These are phyloP conservation scores for Temnothorax ravouxi DNA, from an alignment of 2,888 invertebrate species.

Conservation along the genomic window DNA sequence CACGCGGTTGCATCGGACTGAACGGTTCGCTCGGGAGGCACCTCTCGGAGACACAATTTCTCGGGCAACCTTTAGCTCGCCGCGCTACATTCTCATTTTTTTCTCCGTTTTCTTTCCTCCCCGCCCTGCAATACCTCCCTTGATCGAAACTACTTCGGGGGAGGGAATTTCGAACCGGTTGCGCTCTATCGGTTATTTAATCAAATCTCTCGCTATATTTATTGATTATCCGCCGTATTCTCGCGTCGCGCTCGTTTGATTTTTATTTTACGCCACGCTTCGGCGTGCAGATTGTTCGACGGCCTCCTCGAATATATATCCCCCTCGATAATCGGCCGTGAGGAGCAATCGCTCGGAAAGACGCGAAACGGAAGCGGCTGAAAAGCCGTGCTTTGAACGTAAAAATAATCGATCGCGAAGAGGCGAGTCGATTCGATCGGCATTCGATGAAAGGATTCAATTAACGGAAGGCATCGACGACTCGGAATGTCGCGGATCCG, in stretches of 20 bases:
- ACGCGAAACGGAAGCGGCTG: background rate
- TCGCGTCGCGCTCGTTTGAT: background rate
- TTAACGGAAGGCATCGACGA: constrained; percentile 2
- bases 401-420: constrained; percentile 5
- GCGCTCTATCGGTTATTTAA: constrained; percentile 39
- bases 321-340: background rate
- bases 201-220: constrained; percentile 27
- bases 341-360: constrained; percentile 14
- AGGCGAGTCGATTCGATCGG: background rate
- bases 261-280: constrained; percentile 16
- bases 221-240: constrained; percentile 3
- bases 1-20: constrained; percentile 75
- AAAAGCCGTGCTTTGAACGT: background rate
- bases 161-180: constrained; percentile 15
- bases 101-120: background rate
- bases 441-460: background rate
- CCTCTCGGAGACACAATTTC: constrained; percentile 38
- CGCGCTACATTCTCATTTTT: constrained; percentile 33
- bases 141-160: background rate
- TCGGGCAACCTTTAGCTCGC: constrained; percentile 51
- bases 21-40: constrained; percentile 46
- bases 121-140: background rate
- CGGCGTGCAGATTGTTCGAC: constrained; percentile 5
- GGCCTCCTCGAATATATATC: background rate
- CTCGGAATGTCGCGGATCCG: background rate